phyloP scores from a whole-genome alignment of 2,888 invertebrate species.

The Harpalus rubripes region DNA sequence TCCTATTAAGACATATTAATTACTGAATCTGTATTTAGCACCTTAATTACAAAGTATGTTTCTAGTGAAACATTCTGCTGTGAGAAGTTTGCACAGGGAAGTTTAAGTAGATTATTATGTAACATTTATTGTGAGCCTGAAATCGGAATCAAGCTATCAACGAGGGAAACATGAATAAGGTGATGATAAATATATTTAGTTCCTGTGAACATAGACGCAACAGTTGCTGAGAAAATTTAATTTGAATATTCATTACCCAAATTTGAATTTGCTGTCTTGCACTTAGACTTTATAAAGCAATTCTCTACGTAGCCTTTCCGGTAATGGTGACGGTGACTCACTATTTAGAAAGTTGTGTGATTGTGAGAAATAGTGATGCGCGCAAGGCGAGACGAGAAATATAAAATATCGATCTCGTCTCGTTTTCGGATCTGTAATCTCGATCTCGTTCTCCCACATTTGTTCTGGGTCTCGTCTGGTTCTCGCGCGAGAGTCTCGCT shows the following conservation, averaged over 20 bases:
- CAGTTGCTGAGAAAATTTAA: slow-evolving; percentile 26
- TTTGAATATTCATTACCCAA: slow-evolving; percentile 7
- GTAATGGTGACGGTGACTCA: too few relatives aligned
- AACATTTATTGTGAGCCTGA: slow-evolving; percentile 15
- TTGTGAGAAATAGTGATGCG: too few relatives aligned
- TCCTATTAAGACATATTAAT: slow-evolving; percentile 19
- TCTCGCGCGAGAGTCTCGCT: too few relatives aligned
- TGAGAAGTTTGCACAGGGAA: not conserved
- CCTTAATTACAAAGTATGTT: slow-evolving; percentile 22
- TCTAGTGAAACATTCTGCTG: slow-evolving; percentile 10
- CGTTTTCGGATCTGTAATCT: too few relatives aligned
- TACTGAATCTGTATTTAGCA: slow-evolving; percentile 14
- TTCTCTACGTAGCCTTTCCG: not conserved
- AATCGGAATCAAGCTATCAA: slow-evolving; percentile 16
- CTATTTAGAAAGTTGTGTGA: too few relatives aligned
- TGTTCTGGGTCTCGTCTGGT: too few relatives aligned
- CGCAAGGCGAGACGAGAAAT: too few relatives aligned
- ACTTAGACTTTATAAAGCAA: not conserved
- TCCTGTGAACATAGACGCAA: not conserved
- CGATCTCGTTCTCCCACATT: too few relatives aligned
- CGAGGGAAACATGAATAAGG: not conserved
- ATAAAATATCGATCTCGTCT: too few relatives aligned
- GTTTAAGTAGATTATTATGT: slow-evolving; percentile 29
- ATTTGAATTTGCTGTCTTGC: slow-evolving; percentile 10
- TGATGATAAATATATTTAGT: slow-evolving; percentile 26